A percentile compares a stretch with the other conserved stretches of the same genome.
phyloP scores from a whole-genome alignment of 1,140 invertebrate genomes.

The Scaptodrosophila lebanonensis region DNA sequence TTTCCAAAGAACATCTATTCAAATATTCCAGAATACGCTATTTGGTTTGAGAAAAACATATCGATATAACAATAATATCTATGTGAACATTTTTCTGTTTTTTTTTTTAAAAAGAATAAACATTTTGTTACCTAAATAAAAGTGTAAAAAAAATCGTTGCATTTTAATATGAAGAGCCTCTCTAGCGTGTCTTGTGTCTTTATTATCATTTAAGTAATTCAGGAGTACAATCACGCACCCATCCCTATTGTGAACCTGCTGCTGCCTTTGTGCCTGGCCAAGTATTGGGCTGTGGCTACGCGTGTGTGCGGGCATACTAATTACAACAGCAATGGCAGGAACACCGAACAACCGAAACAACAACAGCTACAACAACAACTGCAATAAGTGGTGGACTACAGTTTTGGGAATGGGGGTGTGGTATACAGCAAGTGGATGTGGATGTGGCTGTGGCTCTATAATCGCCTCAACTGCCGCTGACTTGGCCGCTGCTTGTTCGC shows the following conservation, averaged over 20 bases:
- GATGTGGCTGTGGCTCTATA: slow-evolving; percentile 48
- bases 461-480: slow-evolving; percentile 52
- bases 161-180: too few relatives aligned
- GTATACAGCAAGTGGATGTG: slow-evolving; percentile 13
- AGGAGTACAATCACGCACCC: not conserved
- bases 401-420: slow-evolving; percentile 12
- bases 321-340: slow-evolving; percentile 52
- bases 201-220: too few relatives aligned
- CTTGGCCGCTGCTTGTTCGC: slow-evolving; percentile 19
- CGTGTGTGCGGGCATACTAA: slow-evolving; percentile 66
- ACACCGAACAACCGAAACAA: slow-evolving; percentile 21
- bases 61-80: too few relatives aligned
- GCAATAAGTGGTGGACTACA: too few relatives aligned
- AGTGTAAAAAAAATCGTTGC: too few relatives aligned
- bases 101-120: too few relatives aligned
- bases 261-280: slow-evolving; percentile 9
- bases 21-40: too few relatives aligned
- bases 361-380: slow-evolving; percentile 13
- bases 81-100: too few relatives aligned
- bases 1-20: too few relatives aligned
- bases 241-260: slow-evolving; percentile 2
- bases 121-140: too few relatives aligned
- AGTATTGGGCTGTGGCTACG: slow-evolving; percentile 12
- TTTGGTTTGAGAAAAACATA: too few relatives aligned
- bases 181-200: too few relatives aligned